Conservation (phyloP, 1,140 invertebrate genomes). For the Gonatopus flavifemur region DNA sequence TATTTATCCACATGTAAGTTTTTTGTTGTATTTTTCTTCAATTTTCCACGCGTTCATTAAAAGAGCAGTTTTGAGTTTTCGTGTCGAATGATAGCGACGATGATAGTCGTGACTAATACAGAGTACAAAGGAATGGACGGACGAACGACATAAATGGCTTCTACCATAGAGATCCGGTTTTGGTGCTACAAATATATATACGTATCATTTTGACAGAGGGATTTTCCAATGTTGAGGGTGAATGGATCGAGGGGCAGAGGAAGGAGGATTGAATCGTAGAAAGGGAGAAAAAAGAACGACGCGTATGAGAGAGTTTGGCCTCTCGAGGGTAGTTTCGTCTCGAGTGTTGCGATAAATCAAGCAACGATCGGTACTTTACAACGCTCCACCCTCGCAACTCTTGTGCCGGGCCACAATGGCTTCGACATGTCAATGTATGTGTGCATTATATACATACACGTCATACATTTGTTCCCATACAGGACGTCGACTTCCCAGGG, state of each 20-base stretch:
- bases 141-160: too few relatives aligned
- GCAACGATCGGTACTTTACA: conserved; percentile 17
- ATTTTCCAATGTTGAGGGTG: neutral
- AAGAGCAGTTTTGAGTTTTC: too few relatives aligned
- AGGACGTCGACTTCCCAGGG: conserved; percentile 11
- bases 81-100: too few relatives aligned
- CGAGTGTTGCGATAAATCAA: conserved; percentile 42
- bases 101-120: too few relatives aligned
- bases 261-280: neutral
- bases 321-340: conserved; percentile 19
- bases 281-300: conserved; percentile 7
- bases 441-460: conserved; percentile 14
- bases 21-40: too few relatives aligned
- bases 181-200: too few relatives aligned
- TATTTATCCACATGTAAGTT: too few relatives aligned
- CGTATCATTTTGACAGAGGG: conserved; percentile 21
- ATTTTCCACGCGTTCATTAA: neutral
- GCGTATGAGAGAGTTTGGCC: neutral
- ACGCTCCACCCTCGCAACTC: conserved; percentile 30
- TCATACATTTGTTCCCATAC: too few relatives aligned
- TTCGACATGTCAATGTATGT: too few relatives aligned
- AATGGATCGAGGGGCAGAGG: conserved; percentile 2
- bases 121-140: too few relatives aligned
- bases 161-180: too few relatives aligned
- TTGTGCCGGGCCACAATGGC: too few relatives aligned